These are phyloP conservation scores for Mylabris sibirica DNA, from an alignment of 2,888 invertebrate species.

Conservation along the genomic window DNA sequence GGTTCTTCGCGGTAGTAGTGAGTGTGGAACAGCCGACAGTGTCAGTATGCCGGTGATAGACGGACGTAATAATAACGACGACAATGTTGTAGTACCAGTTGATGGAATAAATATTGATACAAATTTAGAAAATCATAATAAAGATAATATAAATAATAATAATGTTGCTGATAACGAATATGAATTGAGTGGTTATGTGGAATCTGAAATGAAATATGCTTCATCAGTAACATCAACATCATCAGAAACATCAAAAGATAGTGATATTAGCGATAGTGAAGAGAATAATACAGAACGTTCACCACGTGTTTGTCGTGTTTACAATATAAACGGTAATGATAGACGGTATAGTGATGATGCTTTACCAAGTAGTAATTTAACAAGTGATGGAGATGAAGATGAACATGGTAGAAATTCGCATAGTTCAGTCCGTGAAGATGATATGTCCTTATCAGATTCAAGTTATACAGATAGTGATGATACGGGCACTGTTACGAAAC, in stretches of 20 bases:
- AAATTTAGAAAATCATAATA: background rate
- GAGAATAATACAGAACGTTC: conserved; percentile 57
- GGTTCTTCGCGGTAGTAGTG: conserved; percentile 42
- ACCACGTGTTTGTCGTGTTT: conserved; percentile 51
- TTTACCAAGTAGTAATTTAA: conserved; percentile 55
- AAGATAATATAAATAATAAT: conserved; percentile 12
- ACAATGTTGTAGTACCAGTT: background rate
- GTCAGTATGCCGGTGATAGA: conserved; percentile 59
- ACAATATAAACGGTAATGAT: conserved; percentile 55
- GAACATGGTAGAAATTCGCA: conserved; percentile 48
- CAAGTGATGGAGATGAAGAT: conserved; percentile 54
- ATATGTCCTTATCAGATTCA: conserved; percentile 51
- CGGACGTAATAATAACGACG: conserved; percentile 64
- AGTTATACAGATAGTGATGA: conserved; percentile 63
- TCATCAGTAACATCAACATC: conserved; percentile 59
- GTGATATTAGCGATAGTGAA: conserved; percentile 61
- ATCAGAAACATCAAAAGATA: conserved; percentile 60
- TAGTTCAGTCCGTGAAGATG: conserved; percentile 62
- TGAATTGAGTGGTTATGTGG: conserved; percentile 58
- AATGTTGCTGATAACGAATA: conserved; percentile 30
- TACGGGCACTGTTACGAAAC: conserved; percentile 65
- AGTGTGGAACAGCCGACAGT: conserved; percentile 21
- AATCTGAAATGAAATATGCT: conserved; percentile 65
- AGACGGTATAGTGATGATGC: conserved; percentile 55
- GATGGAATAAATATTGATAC: conserved; percentile 1